Evolutionary conservation across 2,888 invertebrate species (phyloP), one percentile per base, ranked within the genome.

Genomic region (Philereme transversata): DNA sequence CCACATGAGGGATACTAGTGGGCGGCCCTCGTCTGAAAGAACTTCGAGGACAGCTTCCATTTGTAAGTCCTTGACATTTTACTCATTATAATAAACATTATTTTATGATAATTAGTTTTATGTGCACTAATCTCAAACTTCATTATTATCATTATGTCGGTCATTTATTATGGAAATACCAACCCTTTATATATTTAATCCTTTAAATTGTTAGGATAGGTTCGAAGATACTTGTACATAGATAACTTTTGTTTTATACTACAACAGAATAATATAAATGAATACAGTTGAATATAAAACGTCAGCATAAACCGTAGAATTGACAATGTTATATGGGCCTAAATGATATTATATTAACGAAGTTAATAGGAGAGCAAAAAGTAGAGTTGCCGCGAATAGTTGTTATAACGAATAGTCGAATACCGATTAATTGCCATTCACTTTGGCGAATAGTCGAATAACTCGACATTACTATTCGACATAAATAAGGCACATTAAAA

Each of bases 1-100:
- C 73, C 97, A 97, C 86, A 96, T 98, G 94, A 95, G 96, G 62
- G 95, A 95, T 72, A 94, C 94, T 33, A 93, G 92, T 68, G 93
- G 93, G 70, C 89, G 94, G 7, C 90, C 93, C 57, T 94, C 94
- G 76, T 93, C 95, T n/a, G 93, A 93, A 76, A 87, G 93, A 67
- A 94, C 94, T 45, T 95, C 95, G 53, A 93, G 94, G 80, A 94
- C 94, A 68, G 94, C 95, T 67, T 95, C 95, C 68, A 92, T 94
- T 65, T 81, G 92, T 92, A 34, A 63, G 63, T 59, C n/a, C 45
- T 55, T 51, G 51, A 60, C 60, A 60, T 56, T 60, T 45, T 40
- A 49, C 34, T 22, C 5, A 40, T 41, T 38, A 11, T 10, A 46
- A 44, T 43, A 55, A 3, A 22, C 40, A 8, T 4, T 22, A 22